Evolutionary conservation across 1,140 invertebrate genomes (phyloP), one percentile per base, ranked within the genome.

Genomic region (Macrotrachela quadricornifera): DNA sequence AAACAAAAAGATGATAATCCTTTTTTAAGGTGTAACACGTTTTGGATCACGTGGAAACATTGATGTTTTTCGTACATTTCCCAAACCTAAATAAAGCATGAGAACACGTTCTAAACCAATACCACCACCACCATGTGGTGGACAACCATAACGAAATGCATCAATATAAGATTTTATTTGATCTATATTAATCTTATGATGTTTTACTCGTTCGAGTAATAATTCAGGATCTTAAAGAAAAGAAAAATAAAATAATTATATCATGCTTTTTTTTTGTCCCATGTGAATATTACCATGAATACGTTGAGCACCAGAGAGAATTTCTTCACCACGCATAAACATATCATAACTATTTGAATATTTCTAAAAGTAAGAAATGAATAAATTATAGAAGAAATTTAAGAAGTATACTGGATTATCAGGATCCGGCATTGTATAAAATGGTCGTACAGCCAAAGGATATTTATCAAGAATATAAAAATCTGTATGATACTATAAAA

Each of bases 321-420:
- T 96, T 73, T 99, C 92, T 69, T 99, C 92, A 8, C 92, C 92
- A 59, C 92, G 75, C 90, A 99, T 97, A 64, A 97, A 99, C 83
- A 97, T 96, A 69, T 99, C 92, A 65, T 97, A 99, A 0, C 90
- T 96, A 69, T 99, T 99, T 0, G 90, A 91, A 56, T 75, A 75
- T 73, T 80, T 83, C 77, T 82, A 62, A 39, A 70, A 71, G 41
- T 49, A 53, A 56, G 56, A 56, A 44, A 59, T 46, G 9, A 36
- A 3, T 58, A 58, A 41, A 14, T 37, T 10, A 42, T 13, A 43
- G 10, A 45, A 9, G 36, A 30, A 50, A 17, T 1, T 37, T 51
- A 49, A n/a, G 36, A 6, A 53, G 18, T 6, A 30, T 62, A 70
- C 68, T 11, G 77, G 72, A 71, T 88, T 80, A 30, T 77, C 74